phyloP scores from a whole-genome alignment of 2,113 vertebrate species.

The Mesitornis unicolor region DNA sequence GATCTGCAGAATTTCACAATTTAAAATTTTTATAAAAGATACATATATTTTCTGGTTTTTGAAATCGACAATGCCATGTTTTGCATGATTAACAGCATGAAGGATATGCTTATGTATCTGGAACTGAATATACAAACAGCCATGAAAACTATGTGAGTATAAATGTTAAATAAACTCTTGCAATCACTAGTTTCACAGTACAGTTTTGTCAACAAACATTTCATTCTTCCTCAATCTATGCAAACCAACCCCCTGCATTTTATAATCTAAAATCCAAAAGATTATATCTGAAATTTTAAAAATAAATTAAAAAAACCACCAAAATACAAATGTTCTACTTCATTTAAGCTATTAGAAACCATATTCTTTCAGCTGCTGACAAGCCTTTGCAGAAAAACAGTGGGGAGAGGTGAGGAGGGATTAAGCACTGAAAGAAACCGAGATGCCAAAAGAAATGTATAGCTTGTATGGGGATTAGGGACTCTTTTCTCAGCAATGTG shows the following conservation, averaged over 20 bases:
- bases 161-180: neutral
- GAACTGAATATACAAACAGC: neutral
- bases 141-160: neutral
- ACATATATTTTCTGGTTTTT: neutral
- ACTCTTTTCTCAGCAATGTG: neutral
- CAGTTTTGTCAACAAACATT: neutral
- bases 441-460: conserved; percentile 13
- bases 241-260: neutral
- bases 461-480: neutral
- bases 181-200: neutral
- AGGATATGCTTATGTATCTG: neutral
- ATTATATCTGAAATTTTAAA: neutral
- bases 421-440: conserved; percentile 1
- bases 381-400: neutral
- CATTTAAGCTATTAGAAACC: neutral
- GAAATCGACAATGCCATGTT: neutral
- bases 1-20: neutral
- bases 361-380: neutral
- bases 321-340: neutral
- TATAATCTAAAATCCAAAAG: neutral
- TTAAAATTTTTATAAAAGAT: neutral
- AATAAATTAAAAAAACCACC: neutral
- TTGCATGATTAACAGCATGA: neutral
- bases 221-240: neutral
- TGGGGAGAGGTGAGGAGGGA: neutral